Evolutionary conservation across 1,140 invertebrate genomes (phyloP).

Genomic region (Sinella curviseta): DNA sequence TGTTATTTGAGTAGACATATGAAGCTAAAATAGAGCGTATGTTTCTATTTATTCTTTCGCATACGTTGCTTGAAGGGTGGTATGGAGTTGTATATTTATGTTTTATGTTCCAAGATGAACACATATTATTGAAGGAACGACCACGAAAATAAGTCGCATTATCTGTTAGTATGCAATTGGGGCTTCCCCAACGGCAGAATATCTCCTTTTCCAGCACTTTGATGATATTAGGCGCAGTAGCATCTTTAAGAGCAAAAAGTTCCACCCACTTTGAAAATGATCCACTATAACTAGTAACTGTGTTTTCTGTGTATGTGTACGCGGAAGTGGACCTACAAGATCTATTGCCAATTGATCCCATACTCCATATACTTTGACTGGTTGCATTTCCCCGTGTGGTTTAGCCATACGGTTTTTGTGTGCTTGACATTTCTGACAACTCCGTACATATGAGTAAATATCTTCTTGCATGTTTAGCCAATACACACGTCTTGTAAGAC

Average conservation of each 20-base stretch:
- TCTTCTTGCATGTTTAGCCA: slow-evolving; percentile 32
- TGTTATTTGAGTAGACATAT: slow-evolving; percentile 52
- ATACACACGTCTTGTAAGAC: slow-evolving; percentile 11
- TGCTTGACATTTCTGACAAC: slow-evolving; percentile 29
- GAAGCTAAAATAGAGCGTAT: slow-evolving; percentile 54
- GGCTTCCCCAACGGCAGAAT: slow-evolving; percentile 50
- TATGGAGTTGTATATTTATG: slow-evolving; percentile 52
- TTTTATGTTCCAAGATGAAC: slow-evolving; percentile 32
- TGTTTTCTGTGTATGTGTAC: slow-evolving; percentile 32
- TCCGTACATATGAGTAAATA: slow-evolving; percentile 23
- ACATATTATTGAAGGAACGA: slow-evolving; percentile 25
- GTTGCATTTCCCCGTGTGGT: slow-evolving; percentile 11
- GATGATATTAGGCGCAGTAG: slow-evolving; percentile 34
- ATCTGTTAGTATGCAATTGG: slow-evolving; percentile 46
- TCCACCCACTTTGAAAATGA: slow-evolving; percentile 48
- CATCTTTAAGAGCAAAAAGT: slow-evolving; percentile 41
- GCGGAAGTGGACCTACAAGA: slow-evolving; percentile 49
- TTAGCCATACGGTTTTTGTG: slow-evolving; percentile 21
- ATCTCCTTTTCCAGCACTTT: slow-evolving; percentile 45
- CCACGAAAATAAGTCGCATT: slow-evolving; percentile 50
- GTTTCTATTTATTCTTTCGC: slow-evolving; percentile 55
- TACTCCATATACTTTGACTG: slow-evolving; percentile 21
- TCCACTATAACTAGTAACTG: slow-evolving; percentile 46
- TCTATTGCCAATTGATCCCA: slow-evolving; percentile 49
- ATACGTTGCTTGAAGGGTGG: slow-evolving; percentile 54